phyloP scores from a whole-genome alignment of 2,888 invertebrate species.

The Hirtodrosophila histrioides region DNA sequence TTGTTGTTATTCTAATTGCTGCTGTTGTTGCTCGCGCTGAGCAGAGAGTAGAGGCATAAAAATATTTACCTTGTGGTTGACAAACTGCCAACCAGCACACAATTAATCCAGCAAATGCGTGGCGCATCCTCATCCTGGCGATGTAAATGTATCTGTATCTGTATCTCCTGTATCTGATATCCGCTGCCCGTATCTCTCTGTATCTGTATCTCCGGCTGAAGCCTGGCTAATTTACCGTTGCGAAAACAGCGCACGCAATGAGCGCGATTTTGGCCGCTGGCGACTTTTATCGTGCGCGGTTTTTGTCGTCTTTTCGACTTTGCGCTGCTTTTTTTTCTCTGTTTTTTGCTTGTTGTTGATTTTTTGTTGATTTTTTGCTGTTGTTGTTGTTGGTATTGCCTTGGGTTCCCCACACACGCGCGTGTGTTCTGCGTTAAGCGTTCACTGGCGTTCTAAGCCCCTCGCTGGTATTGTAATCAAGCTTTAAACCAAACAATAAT shows the following conservation, averaged over 20 bases:
- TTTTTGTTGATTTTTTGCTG: conserved; percentile 11
- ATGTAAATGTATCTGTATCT: conserved; percentile 10
- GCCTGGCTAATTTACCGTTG: conserved; percentile 59
- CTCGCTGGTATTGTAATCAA: conserved; percentile 63
- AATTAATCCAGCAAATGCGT: conserved; percentile 80
- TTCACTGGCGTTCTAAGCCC: conserved; percentile 68
- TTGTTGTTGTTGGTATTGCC: neutral
- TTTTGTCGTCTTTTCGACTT: conserved; percentile 32
- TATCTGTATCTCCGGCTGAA: conserved; percentile 13
- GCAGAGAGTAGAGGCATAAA: conserved; percentile 41
- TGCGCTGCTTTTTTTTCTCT: conserved; percentile 2
- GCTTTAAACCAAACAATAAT: conserved; percentile 78
- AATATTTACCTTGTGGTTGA: conserved; percentile 82
- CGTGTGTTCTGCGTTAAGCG: conserved; percentile 64
- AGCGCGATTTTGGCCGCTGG: conserved; percentile 73
- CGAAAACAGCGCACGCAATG: conserved; percentile 72
- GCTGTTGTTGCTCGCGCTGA: conserved; percentile 27
- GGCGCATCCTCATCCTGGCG: conserved; percentile 62
- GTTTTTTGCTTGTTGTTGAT: neutral
- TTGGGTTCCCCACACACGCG: conserved; percentile 14
- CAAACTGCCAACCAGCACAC: conserved; percentile 77
- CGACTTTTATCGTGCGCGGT: conserved; percentile 69
- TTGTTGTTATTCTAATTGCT: conserved; percentile 19
- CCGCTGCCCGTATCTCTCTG: conserved; percentile 3
- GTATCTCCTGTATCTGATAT: conserved; percentile 2